These are phyloP conservation scores for Folsomia candida DNA, from an alignment of 2,888 invertebrate genomes.

Conservation along the genomic window DNA sequence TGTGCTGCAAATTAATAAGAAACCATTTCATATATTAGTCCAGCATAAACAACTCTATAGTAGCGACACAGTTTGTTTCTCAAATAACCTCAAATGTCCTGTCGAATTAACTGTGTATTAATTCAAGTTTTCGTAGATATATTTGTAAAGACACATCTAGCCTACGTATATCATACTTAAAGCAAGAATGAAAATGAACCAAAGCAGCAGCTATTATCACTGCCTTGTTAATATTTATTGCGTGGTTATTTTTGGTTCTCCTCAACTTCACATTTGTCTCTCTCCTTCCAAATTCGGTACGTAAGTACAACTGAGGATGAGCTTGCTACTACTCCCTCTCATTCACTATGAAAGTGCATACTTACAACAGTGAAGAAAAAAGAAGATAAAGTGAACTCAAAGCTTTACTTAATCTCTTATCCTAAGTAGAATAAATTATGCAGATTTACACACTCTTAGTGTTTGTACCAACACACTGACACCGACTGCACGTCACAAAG, in stretches of 20 bases:
- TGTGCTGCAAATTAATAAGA: slow-evolving; percentile 58
- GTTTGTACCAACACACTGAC: slow-evolving; percentile 15
- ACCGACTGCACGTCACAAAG: neutral
- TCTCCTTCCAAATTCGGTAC: neutral
- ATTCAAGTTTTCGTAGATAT: too few species aligned
- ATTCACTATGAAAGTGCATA: too few species aligned
- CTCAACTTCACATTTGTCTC: neutral
- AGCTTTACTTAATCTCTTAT: slow-evolving; percentile 13
- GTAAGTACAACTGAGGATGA: neutral
- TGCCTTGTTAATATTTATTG: slow-evolving; percentile 5
- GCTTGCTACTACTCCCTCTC: too few species aligned
- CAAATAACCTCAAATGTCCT: too few species aligned
- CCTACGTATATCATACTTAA: too few species aligned
- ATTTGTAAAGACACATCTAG: too few species aligned
- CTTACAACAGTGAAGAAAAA: neutral
- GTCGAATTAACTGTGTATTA: too few species aligned
- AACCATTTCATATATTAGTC: too few species aligned
- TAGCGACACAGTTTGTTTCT: too few species aligned
- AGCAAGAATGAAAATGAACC: too few species aligned
- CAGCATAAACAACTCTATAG: too few species aligned
- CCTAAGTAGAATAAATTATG: slow-evolving; percentile 18
- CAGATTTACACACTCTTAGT: slow-evolving; percentile 18
- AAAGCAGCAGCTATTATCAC: neutral
- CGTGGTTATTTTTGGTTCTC: neutral
- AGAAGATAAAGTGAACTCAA: slow-evolving; percentile 8